Evolutionary conservation across 2,113 vertebrate genomes (phyloP).

Genomic region (Seriola quinqueradiata): DNA sequence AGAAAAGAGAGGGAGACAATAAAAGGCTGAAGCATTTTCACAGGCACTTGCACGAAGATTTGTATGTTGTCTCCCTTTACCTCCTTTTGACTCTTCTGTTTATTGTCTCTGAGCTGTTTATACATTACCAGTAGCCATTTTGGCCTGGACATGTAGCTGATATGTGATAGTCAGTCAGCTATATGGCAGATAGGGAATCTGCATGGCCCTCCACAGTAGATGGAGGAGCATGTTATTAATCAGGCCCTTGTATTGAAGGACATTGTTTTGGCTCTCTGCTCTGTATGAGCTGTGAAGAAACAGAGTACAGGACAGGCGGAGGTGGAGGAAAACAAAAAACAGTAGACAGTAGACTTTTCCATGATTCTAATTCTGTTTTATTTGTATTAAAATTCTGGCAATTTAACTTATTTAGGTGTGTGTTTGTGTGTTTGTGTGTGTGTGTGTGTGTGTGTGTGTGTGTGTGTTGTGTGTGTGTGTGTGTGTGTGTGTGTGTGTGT

Average conservation of each 20-base stretch:
- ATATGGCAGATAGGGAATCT: slow-evolving; percentile 52
- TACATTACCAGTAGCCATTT: slow-evolving; percentile 39
- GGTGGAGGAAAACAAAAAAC: not conserved
- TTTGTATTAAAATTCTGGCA: slow-evolving; percentile 23
- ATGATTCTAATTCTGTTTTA: slow-evolving; percentile 13
- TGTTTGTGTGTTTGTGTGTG: slow-evolving; percentile 25
- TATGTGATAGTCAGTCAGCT: slow-evolving; percentile 50
- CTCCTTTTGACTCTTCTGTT: slow-evolving; percentile 25
- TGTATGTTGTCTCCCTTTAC: slow-evolving; percentile 17
- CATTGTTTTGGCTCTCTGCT: slow-evolving; percentile 41
- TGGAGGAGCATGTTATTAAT: slow-evolving; percentile 45
- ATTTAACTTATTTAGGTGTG: slow-evolving; percentile 35
- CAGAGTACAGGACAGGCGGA: slow-evolving; percentile 4
- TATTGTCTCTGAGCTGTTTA: slow-evolving; percentile 41
- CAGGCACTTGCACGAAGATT: slow-evolving; percentile 27
- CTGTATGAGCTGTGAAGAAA: slow-evolving; percentile 9
- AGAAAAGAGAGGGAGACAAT: slow-evolving; percentile 24
- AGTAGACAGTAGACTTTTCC: not conserved
- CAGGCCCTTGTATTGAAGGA: slow-evolving; percentile 38
- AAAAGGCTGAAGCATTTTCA: slow-evolving; percentile 30
- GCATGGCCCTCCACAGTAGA: slow-evolving; percentile 30
- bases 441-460: not conserved
- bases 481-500: slow-evolving; percentile 19
- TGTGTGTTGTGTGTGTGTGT: slow-evolving; percentile 29
- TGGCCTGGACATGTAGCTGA: slow-evolving; percentile 42